A percentile compares a stretch with the other conserved stretches of the same genome.
phyloP scores from a whole-genome alignment of 2,113 vertebrate genomes.

The Leucosticte australis region DNA sequence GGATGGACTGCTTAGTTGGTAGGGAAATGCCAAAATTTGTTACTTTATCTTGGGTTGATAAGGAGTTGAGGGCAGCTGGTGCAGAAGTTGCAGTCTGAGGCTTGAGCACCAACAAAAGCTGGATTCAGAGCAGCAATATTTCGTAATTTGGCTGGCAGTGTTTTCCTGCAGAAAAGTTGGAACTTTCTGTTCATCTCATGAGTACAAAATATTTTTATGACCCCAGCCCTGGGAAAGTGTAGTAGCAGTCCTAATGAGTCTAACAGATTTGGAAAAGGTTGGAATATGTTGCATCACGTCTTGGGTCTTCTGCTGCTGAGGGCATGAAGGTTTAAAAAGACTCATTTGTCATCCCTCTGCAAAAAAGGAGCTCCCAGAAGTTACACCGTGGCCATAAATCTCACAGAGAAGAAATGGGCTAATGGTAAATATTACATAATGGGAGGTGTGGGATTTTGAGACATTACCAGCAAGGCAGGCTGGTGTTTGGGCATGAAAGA shows the following conservation, averaged over 20 bases:
- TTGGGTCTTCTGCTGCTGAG: not conserved
- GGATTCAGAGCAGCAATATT: not conserved
- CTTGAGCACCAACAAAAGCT: not conserved
- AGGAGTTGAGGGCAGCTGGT: not conserved
- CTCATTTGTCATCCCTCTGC: not conserved
- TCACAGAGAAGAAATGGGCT: not conserved
- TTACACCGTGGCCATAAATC: not conserved
- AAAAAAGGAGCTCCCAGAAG: not conserved
- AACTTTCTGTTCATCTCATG: constrained; percentile 5
- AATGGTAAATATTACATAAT: constrained; percentile 18
- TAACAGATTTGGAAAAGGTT: constrained; percentile 14
- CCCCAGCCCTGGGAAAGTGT: not conserved
- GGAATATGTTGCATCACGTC: not conserved
- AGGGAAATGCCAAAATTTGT: not conserved
- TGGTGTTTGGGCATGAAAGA: not conserved
- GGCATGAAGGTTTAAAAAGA: not conserved
- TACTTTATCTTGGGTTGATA: not conserved
- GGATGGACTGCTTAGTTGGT: no score
- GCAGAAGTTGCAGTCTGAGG: not conserved
- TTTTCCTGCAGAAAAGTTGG: not conserved
- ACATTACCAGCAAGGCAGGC: not conserved
- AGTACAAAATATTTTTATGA: constrained; percentile 44
- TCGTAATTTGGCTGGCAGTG: not conserved
- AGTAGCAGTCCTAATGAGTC: not conserved
- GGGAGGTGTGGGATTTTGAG: not conserved